Evolutionary conservation across 2,113 vertebrate species (phyloP).

Genomic region (Hippoglossus stenolepis): DNA sequence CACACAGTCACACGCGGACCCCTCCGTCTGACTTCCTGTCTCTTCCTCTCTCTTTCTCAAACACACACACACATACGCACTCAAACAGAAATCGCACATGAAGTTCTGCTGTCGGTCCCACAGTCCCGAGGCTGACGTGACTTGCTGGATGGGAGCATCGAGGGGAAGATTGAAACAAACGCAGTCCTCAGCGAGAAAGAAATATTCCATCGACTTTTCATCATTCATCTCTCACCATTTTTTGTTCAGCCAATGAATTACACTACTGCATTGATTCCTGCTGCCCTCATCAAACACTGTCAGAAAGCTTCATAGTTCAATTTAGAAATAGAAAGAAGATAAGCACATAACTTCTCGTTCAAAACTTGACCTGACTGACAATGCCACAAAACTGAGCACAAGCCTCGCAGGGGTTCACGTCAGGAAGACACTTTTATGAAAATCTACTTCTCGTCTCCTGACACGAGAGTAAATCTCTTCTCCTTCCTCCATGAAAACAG

Average conservation of each 20-base stretch:
- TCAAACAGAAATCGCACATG: conserved; percentile 2
- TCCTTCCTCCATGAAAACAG: conserved; percentile 44
- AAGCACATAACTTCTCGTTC: too few relatives aligned
- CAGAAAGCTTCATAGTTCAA: too few relatives aligned
- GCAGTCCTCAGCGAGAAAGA: conserved; percentile 1
- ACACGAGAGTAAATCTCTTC: conserved; percentile 16
- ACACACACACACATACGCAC: conserved; percentile 19
- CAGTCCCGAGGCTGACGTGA: conserved; percentile 17
- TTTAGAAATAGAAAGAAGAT: background rate
- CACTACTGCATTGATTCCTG: background rate
- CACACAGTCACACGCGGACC: background rate
- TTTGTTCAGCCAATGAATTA: background rate
- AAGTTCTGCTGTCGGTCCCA: conserved; percentile 19
- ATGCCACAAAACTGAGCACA: too few relatives aligned
- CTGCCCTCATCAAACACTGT: too few relatives aligned
- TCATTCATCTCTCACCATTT: background rate
- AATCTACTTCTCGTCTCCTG: too few relatives aligned
- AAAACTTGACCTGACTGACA: too few relatives aligned
- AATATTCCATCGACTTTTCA: background rate
- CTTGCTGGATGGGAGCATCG: conserved; percentile 29
- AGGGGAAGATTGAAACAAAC: conserved; percentile 20
- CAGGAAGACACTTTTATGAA: too few relatives aligned
- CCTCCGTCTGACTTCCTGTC: conserved; percentile 20
- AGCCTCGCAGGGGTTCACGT: too few relatives aligned
- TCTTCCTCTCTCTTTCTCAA: background rate